Percentiles rank a stretch among this genome's conserved stretches.
Conservation (phyloP, 2,888 invertebrate species). For the Micoletzkya japonica region DNA sequence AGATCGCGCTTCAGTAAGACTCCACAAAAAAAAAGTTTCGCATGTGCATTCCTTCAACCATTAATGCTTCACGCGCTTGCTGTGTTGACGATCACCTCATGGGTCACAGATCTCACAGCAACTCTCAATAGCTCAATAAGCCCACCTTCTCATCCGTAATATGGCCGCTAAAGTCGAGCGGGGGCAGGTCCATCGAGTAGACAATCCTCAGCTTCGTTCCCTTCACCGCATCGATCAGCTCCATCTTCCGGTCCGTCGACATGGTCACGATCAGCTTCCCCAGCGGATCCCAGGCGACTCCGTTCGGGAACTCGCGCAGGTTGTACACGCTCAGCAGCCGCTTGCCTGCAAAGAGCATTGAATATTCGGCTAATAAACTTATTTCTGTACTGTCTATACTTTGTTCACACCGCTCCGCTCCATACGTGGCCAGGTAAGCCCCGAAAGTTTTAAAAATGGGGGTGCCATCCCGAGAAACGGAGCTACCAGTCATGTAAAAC, state of each 20-base stretch:
- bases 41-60: too few relatives aligned
- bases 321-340: constrained; percentile 43
- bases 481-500: too few relatives aligned
- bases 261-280: constrained; percentile 56
- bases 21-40: too few relatives aligned
- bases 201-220: constrained; percentile 44
- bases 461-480: too few relatives aligned
- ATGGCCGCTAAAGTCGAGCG: not conserved
- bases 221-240: constrained; percentile 56
- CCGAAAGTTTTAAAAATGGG: too few relatives aligned
- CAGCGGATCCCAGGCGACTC: constrained; percentile 60
- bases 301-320: constrained; percentile 57
- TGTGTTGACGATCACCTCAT: not conserved
- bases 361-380: too few relatives aligned
- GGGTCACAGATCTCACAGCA: not conserved
- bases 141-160: constrained; percentile 16
- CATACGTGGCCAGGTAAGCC: too few relatives aligned
- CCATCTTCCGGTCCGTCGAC: constrained; percentile 59
- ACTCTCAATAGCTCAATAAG: not conserved
- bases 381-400: too few relatives aligned
- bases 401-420: too few relatives aligned
- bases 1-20: too few relatives aligned
- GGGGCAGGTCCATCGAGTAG: constrained; percentile 5
- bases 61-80: too few relatives aligned
- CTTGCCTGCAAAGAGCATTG: constrained; percentile 45